phyloP scores from a whole-genome alignment of 2,888 invertebrate species.

The Apodemia duryi region DNA sequence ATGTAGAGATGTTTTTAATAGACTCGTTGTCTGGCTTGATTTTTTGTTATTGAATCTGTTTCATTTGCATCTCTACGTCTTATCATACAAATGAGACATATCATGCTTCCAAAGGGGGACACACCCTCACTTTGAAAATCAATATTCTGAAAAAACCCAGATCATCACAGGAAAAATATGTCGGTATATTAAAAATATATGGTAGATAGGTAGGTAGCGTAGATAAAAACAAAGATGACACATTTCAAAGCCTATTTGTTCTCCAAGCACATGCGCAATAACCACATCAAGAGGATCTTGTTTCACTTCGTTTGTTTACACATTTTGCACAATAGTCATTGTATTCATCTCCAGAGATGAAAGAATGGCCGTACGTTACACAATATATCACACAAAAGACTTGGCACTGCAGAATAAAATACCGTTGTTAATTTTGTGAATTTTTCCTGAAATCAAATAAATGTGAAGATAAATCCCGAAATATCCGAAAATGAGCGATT shows the following conservation, averaged over 20 bases:
- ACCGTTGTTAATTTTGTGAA: too few species aligned
- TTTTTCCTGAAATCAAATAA: too few species aligned
- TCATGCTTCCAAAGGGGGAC: too few species aligned
- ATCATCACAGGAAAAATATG: too few species aligned
- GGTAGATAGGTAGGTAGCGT: slow-evolving; percentile 9
- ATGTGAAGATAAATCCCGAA: slow-evolving; percentile 39
- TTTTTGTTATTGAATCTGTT: too few species aligned
- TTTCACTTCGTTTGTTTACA: slow-evolving; percentile 50
- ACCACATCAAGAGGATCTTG: slow-evolving; percentile 43
- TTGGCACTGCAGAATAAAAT: too few species aligned
- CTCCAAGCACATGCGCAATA: slow-evolving; percentile 29
- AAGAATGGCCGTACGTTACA: slow-evolving; percentile 51
- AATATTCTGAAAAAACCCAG: too few species aligned
- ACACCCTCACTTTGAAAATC: too few species aligned
- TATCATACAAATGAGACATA: too few species aligned
- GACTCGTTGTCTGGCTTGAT: too few species aligned
- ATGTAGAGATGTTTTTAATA: too few species aligned
- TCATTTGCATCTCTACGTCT: too few species aligned
- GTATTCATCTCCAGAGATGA: slow-evolving; percentile 49
- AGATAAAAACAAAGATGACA: slow-evolving; percentile 21
- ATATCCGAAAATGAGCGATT: slow-evolving; percentile 43
- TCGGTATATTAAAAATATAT: neutral
- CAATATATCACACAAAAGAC: slow-evolving; percentile 9
- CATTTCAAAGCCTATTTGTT: slow-evolving; percentile 18
- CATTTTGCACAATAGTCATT: slow-evolving; percentile 65